phyloP scores from a whole-genome alignment of 2,113 vertebrate species.

The Neogobius melanostomus region DNA sequence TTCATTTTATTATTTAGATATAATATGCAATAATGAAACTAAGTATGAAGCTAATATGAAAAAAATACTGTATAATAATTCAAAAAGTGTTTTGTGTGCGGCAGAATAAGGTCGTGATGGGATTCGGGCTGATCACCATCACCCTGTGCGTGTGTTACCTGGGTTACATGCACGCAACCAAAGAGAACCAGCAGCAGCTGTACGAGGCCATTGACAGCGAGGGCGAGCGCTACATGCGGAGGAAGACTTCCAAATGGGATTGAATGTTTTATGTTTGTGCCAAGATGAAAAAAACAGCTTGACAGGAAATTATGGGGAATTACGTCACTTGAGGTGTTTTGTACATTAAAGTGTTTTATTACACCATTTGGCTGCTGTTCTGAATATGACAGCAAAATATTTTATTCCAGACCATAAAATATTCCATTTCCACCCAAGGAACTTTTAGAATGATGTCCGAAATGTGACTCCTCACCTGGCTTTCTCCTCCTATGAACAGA shows the following conservation, averaged over 20 bases:
- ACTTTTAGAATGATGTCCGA: neutral
- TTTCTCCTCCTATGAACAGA: conserved; percentile 64
- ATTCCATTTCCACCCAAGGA: neutral
- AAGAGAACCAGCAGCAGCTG: conserved; percentile 87
- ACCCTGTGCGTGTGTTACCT: conserved; percentile 90
- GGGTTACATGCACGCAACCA: conserved; percentile 87
- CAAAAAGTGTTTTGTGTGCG: conserved; percentile 16
- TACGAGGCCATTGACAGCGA: conserved; percentile 89
- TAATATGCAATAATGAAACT: too few relatives aligned
- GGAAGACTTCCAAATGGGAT: conserved; percentile 92
- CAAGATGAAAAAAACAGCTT: neutral
- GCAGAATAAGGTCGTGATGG: conserved; percentile 96
- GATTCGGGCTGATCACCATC: conserved; percentile 84
- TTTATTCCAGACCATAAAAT: neutral
- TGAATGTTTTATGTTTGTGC: conserved; percentile 40
- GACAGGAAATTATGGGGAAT: neutral
- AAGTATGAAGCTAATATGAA: too few relatives aligned
- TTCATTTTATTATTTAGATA: too few relatives aligned
- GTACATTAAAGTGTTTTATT: neutral
- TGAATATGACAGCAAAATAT: neutral
- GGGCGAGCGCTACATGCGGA: conserved; percentile 84
- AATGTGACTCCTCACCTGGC: conserved; percentile 16
- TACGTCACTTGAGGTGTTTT: neutral
- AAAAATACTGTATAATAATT: too few relatives aligned
- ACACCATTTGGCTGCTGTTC: neutral